These are phyloP conservation scores for Bibio marci DNA, from an alignment of 2,888 invertebrate genomes.

Conservation along the genomic window DNA sequence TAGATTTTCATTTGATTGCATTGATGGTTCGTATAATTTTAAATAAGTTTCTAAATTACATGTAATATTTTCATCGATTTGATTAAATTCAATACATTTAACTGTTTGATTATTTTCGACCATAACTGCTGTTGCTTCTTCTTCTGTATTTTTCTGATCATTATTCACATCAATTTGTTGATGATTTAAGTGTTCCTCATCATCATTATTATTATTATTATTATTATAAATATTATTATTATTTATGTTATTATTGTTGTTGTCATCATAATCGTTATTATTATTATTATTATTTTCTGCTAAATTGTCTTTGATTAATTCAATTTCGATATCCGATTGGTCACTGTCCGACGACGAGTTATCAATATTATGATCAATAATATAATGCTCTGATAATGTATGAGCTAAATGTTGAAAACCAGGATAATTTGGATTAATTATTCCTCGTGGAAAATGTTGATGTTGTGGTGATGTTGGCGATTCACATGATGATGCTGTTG, in stretches of 20 bases:
- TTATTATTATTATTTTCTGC: slow-evolving; percentile 29
- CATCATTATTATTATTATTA: slow-evolving; percentile 1
- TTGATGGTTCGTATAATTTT: slow-evolving; percentile 9
- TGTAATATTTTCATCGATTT: slow-evolving; percentile 7
- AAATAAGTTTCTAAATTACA: slow-evolving; percentile 13
- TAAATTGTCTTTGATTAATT: slow-evolving; percentile 10
- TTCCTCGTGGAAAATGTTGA: slow-evolving; percentile 41
- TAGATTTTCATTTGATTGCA: not conserved
- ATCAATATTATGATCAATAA: slow-evolving; percentile 15
- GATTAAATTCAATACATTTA: slow-evolving; percentile 1
- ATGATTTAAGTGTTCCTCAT: not conserved
- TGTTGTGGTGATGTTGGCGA: slow-evolving; percentile 16
- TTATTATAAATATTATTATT: slow-evolving; percentile 4
- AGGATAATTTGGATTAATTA: slow-evolving; percentile 70
- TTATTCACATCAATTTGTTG: too few species aligned
- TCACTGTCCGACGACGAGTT: slow-evolving; percentile 28
- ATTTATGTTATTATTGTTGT: slow-evolving; percentile 14
- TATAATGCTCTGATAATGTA: slow-evolving; percentile 35
- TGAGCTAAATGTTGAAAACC: slow-evolving; percentile 70
- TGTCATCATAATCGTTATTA: slow-evolving; percentile 24
- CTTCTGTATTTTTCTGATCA: too few species aligned
- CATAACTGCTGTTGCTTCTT: not conserved
- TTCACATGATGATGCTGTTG: slow-evolving; percentile 10
- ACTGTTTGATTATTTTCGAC: not conserved
- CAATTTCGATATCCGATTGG: slow-evolving; percentile 23